A percentile compares a stretch with the other conserved stretches of the same genome.
Conservation (phyloP, 64 coral and sea anemone species). For the Actinia equina region DNA sequence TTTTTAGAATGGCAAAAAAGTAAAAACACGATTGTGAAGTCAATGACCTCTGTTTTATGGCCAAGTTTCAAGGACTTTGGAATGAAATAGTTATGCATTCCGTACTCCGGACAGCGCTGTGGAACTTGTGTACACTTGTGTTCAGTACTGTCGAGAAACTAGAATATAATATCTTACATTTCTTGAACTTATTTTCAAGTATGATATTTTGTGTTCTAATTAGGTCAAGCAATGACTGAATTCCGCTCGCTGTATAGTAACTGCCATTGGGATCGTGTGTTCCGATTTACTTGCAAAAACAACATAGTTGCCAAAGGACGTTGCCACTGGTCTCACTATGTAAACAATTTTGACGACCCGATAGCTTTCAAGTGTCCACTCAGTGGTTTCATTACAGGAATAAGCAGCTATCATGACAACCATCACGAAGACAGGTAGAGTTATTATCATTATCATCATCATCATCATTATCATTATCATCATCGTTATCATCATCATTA, state of each 20-base stretch:
- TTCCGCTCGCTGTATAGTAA: not conserved
- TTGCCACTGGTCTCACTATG: not conserved
- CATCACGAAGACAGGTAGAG: not conserved
- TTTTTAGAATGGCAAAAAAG: too few species aligned
- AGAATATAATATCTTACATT: too few species aligned
- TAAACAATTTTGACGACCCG: constrained; percentile 6
- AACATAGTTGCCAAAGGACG: not conserved
- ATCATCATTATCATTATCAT: too few species aligned
- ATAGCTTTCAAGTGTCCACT: constrained; percentile 5
- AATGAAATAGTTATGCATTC: too few species aligned
- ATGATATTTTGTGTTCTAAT: not conserved
- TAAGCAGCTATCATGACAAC: not conserved
- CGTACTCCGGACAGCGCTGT: too few species aligned
- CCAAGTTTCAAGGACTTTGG: too few species aligned
- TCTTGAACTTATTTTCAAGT: too few species aligned
- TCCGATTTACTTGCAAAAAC: not conserved
- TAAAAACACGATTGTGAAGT: too few species aligned
- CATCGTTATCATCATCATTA: not conserved
- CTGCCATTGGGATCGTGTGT: not conserved
- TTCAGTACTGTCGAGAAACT: too few species aligned
- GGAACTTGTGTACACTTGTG: too few species aligned
- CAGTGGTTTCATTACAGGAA: constrained; percentile 34
- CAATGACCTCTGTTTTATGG: too few species aligned
- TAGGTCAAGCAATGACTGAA: not conserved
- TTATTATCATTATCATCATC: too few species aligned